phyloP scores from a whole-genome alignment of 1,140 invertebrate species.

The Cydia pomonella region DNA sequence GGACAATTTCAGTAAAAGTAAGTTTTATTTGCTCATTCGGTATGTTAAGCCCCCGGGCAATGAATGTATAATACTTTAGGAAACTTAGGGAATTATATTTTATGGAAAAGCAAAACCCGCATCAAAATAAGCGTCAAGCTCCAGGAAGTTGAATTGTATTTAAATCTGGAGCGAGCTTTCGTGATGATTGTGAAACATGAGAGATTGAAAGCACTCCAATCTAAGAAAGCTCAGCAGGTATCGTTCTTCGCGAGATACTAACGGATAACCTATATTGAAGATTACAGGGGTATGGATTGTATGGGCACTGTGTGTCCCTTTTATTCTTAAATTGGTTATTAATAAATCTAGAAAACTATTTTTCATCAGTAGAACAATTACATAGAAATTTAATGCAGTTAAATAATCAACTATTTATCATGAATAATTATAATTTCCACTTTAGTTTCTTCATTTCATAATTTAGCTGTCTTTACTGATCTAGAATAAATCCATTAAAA shows the following conservation, averaged over 20 bases:
- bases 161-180: constrained; percentile 6
- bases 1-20: background rate
- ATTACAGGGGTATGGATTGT: background rate
- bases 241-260: background rate
- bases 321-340: no score
- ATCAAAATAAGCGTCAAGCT: constrained; percentile 11
- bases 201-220: constrained; percentile 13
- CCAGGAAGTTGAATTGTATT: background rate
- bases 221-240: background rate
- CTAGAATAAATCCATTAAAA: no score
- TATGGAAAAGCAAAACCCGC: background rate
- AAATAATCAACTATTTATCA: no score
- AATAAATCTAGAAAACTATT: no score
- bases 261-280: background rate
- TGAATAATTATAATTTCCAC: no score
- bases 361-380: no score
- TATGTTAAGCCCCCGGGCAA: background rate
- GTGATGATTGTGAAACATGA: background rate
- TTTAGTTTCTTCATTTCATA: no score
- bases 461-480: no score
- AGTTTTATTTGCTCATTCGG: background rate
- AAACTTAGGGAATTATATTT: constrained; percentile 1
- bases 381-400: no score
- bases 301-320: no score
- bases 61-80: constrained; percentile 16